Conservation (phyloP, 2,113 vertebrate genomes). For the Prunella fulvescens region DNA sequence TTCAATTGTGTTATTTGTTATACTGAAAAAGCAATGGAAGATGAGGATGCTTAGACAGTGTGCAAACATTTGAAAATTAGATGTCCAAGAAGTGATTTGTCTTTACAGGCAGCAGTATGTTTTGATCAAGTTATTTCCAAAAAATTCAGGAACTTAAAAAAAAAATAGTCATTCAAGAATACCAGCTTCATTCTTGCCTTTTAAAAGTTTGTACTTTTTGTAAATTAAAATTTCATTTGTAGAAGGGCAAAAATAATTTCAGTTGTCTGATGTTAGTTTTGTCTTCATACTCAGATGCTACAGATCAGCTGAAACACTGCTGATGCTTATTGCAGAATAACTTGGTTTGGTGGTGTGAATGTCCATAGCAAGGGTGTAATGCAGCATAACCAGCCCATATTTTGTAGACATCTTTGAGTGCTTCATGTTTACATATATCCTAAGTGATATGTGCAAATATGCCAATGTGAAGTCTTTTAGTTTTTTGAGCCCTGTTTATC, state of each 20-base stretch:
- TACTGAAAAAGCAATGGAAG: background rate
- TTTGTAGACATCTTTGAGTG: background rate
- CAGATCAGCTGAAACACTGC: background rate
- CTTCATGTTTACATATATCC: background rate
- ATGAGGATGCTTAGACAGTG: background rate
- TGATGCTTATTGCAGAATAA: background rate
- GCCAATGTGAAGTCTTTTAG: background rate
- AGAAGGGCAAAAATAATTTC: background rate
- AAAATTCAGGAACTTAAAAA: background rate
- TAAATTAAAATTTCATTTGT: background rate
- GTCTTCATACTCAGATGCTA: background rate
- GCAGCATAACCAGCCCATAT: background rate
- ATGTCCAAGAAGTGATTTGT: background rate
- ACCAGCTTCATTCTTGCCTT: background rate
- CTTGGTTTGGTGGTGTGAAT: background rate
- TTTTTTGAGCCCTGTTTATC: background rate
- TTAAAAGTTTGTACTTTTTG: background rate
- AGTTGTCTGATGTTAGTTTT: background rate
- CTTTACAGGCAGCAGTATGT: background rate
- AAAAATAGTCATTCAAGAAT: background rate
- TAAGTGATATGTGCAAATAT: background rate
- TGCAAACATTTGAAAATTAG: background rate
- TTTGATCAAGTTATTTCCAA: background rate
- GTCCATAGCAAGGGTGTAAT: background rate
- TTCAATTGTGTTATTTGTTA: background rate